Evolutionary conservation across 2,888 invertebrate genomes (phyloP).

Genomic region (Caenorhabditis afra): DNA sequence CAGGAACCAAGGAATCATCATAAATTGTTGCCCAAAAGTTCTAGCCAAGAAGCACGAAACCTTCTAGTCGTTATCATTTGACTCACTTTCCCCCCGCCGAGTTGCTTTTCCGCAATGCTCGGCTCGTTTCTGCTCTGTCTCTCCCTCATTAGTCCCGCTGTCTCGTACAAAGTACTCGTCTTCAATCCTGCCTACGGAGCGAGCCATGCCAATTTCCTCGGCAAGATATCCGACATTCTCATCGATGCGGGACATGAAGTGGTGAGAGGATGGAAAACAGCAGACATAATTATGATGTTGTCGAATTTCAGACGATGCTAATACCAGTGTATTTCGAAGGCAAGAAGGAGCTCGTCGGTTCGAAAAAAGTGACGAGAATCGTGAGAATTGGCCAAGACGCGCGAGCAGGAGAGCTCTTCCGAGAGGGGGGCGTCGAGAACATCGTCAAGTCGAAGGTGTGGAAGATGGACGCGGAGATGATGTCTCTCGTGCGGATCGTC

Average conservation of each 20-base stretch:
- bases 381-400: constrained; percentile 34
- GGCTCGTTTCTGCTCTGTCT: not conserved
- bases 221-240: constrained; percentile 61
- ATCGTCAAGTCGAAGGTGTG: constrained; percentile 29
- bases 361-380: constrained; percentile 50
- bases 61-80: constrained; percentile 23
- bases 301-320: constrained; percentile 39
- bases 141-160: not conserved
- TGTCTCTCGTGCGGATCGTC: constrained; percentile 14
- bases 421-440: constrained; percentile 14
- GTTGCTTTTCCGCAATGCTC: not conserved
- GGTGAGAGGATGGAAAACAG: constrained; percentile 27
- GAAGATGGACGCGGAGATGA: constrained; percentile 42
- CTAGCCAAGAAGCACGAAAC: constrained; percentile 10
- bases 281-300: no score
- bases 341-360: constrained; percentile 38
- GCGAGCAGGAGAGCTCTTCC: constrained; percentile 11
- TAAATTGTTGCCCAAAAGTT: constrained; percentile 25
- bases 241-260: constrained; percentile 62
- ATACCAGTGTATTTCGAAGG: constrained; percentile 42
- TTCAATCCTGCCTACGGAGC: constrained; percentile 64
- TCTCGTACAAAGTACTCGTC: constrained; percentile 56
- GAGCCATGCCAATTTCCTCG: constrained; percentile 61
- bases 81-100: constrained; percentile 3
- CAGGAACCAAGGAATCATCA: constrained; percentile 10